A percentile compares a stretch with the other conserved stretches of the same genome.
Conservation (phyloP, 2,888 invertebrate species). For the Drosophila stalkeri region DNA sequence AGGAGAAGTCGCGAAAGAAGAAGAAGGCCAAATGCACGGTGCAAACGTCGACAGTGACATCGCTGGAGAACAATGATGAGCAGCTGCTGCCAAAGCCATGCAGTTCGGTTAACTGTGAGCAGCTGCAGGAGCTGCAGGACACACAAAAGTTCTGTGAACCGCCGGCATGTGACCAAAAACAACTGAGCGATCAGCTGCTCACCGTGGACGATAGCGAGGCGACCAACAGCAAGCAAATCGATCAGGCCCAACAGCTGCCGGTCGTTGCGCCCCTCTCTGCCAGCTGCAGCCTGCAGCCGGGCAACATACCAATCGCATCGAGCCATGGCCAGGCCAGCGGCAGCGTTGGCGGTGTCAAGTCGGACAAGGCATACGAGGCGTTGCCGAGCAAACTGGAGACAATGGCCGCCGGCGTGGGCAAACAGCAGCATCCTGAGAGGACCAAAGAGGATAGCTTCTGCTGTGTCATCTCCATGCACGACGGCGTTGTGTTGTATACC, state of each 20-base stretch:
- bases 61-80: conserved; percentile 49
- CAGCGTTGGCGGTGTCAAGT: conserved; percentile 39
- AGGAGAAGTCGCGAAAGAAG: conserved; percentile 84
- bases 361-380: conserved; percentile 75
- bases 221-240: conserved; percentile 37
- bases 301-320: neutral
- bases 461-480: conserved; percentile 92
- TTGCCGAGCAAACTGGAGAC: conserved; percentile 70
- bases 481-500: conserved; percentile 92
- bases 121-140: conserved; percentile 52
- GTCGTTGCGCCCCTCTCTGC: conserved; percentile 12
- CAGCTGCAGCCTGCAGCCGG: conserved; percentile 13
- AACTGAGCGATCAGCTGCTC: conserved; percentile 28
- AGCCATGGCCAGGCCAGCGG: neutral
- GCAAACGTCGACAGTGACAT: conserved; percentile 8
- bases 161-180: conserved; percentile 48
- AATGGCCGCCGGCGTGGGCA: neutral
- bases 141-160: conserved; percentile 31
- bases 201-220: conserved; percentile 65
- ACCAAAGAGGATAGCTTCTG: conserved; percentile 89
- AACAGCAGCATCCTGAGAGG: conserved; percentile 36
- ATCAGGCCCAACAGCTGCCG: conserved; percentile 61
- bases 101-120: conserved; percentile 20
- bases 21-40: conserved; percentile 79
- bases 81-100: conserved; percentile 10